Evolutionary conservation across 2,888 invertebrate genomes (phyloP).

Genomic region (Agonopterix alstromeriana): DNA sequence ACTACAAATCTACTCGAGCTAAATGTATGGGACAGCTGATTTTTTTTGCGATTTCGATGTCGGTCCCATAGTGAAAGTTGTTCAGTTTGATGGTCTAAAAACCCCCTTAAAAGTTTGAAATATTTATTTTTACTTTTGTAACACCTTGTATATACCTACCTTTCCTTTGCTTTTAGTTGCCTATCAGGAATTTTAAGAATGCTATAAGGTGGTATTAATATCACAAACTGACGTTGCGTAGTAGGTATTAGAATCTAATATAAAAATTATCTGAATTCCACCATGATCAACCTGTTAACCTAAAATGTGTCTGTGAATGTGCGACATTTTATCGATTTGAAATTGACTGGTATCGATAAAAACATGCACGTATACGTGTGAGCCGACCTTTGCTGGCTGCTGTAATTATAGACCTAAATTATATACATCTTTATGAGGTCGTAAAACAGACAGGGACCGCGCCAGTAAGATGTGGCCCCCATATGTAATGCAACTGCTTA

Average conservation of each 20-base stretch:
- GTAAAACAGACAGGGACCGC: not conserved
- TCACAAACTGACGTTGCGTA: constrained; percentile 7
- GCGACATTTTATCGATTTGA: constrained; percentile 6
- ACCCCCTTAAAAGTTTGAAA: too few relatives aligned
- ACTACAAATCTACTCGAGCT: too few relatives aligned
- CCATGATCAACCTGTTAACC: constrained; percentile 4
- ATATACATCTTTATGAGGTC: not conserved
- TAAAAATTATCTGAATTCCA: not conserved
- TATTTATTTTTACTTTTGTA: too few relatives aligned
- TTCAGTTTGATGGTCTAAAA: too few relatives aligned
- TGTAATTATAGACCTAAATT: not conserved
- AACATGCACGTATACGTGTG: constrained; percentile 1
- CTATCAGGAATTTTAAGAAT: too few relatives aligned
- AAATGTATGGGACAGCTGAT: too few relatives aligned
- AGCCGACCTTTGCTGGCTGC: not conserved
- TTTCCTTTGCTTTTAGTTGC: too few relatives aligned
- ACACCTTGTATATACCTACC: too few relatives aligned
- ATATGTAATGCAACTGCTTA: too few relatives aligned
- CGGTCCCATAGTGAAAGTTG: too few relatives aligned
- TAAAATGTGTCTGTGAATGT: constrained; percentile 4
- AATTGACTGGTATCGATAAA: constrained; percentile 6
- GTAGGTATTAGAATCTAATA: not conserved
- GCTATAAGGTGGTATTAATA: not conserved
- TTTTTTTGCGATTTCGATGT: too few relatives aligned
- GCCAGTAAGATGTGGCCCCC: too few relatives aligned